Percentiles rank a stretch among this genome's conserved stretches.
These are phyloP conservation scores for Oikopleura dioica DNA, from an alignment of 23 tunicate species.

Conservation along the genomic window DNA sequence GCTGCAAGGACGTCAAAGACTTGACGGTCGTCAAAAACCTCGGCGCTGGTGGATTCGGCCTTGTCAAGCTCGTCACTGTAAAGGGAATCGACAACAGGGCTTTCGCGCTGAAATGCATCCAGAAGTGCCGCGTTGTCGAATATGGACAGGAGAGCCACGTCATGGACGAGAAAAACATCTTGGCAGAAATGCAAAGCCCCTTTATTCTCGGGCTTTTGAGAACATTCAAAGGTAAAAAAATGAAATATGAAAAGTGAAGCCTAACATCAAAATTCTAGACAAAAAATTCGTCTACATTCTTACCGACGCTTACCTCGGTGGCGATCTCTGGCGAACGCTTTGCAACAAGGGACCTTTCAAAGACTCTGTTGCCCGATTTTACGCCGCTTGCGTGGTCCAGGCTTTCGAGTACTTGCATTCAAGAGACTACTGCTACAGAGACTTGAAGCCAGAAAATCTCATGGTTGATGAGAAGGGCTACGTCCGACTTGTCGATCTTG, in stretches of 20 bases:
- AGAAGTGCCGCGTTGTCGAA: conserved; percentile 39
- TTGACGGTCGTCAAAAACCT: conserved; percentile 24
- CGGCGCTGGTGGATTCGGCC: conserved; percentile 85
- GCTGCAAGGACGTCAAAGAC: too few relatives aligned
- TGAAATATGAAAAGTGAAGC: too few relatives aligned
- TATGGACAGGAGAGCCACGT: conserved; percentile 74
- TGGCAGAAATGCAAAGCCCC: conserved; percentile 25
- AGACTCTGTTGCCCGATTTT: conserved; percentile 40
- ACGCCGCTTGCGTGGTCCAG: conserved; percentile 47
- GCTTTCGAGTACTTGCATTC: conserved; percentile 54
- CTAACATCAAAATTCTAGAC: too few relatives aligned
- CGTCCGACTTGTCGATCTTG: conserved; percentile 67
- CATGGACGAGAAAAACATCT: conserved; percentile 37
- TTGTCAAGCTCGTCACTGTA: conserved; percentile 39
- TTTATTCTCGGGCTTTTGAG: conserved; percentile 39
- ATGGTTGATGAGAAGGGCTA: conserved; percentile 86
- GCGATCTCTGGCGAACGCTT: conserved; percentile 37
- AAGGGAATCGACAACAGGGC: conserved; percentile 28
- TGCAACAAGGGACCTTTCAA: conserved; percentile 33
- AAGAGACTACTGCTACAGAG: conserved; percentile 47
- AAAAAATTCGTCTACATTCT: conserved; percentile 35
- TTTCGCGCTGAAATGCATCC: conserved; percentile 48
- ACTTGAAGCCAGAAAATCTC: conserved; percentile 73
- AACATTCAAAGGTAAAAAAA: conserved; percentile 11
- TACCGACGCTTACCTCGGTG: conserved; percentile 84